Evolutionary conservation across 2,797 vertebrate species (phyloP).

Genomic region (Parauchenoglanis ngamensis): DNA sequence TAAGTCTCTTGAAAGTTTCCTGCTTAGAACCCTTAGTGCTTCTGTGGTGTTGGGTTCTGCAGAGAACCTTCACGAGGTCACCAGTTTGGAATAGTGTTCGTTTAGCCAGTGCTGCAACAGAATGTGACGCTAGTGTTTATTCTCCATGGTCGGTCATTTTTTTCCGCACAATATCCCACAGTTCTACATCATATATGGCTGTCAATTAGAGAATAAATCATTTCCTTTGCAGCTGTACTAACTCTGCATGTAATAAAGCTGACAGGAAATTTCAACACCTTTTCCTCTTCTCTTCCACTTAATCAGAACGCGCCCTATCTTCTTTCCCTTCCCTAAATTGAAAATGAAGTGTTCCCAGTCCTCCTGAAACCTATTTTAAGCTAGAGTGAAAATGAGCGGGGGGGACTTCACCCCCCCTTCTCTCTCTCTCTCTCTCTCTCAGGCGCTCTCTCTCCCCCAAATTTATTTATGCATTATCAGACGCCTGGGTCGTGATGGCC

Average conservation of each 20-base stretch:
- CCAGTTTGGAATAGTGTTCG: neutral
- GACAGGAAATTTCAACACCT: constrained; percentile 10
- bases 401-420: neutral
- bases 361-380: constrained; percentile 43
- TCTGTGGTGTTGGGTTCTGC: neutral
- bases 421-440: neutral
- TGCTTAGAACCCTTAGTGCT: neutral
- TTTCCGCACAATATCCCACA: neutral
- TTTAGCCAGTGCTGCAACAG: neutral
- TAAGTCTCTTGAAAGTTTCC: neutral
- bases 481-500: constrained; percentile 57
- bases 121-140: neutral
- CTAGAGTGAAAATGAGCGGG: constrained; percentile 21
- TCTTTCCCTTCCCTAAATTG: constrained; percentile 35
- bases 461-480: constrained; percentile 59
- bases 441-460: constrained; percentile 18
- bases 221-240: neutral
- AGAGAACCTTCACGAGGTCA: neutral
- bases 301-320: constrained; percentile 45
- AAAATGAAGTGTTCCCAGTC: constrained; percentile 31
- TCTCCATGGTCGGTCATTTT: neutral
- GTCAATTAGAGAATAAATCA: constrained; percentile 20
- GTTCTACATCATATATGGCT: neutral
- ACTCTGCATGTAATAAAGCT: constrained; percentile 15
- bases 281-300: constrained; percentile 24